Conservation (phyloP, 2,888 invertebrate species). For the Eupithecia subfuscata region DNA sequence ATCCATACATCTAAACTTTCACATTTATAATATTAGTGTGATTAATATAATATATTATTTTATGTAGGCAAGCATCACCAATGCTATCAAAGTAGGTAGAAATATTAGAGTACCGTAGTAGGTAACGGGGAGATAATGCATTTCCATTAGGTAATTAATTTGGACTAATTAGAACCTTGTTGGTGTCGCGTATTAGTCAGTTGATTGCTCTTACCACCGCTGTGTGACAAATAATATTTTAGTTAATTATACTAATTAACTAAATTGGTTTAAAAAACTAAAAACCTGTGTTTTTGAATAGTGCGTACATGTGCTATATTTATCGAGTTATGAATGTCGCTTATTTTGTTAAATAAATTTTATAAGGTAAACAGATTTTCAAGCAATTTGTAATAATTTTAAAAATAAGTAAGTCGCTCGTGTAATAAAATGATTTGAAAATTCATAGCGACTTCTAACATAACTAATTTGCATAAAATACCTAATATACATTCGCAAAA, state of each 20-base stretch:
- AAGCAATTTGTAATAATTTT: too few relatives aligned
- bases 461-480: neutral
- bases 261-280: neutral
- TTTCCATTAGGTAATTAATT: constrained; percentile 71
- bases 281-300: neutral
- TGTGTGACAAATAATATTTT: constrained; percentile 15
- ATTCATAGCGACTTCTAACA: neutral
- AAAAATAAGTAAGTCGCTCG: neutral
- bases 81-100: neutral
- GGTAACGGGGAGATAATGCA: constrained; percentile 50
- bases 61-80: neutral
- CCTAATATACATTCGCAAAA: neutral
- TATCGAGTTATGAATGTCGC: neutral
- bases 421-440: neutral
- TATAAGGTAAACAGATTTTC: too few relatives aligned
- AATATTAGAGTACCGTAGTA: neutral
- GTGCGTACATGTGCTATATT: neutral
- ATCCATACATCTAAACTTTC: too few relatives aligned
- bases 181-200: constrained; percentile 76
- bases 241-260: constrained; percentile 37
- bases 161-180: constrained; percentile 75
- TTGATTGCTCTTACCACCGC: constrained; percentile 59
- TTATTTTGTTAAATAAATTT: neutral
- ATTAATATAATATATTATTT: neutral
- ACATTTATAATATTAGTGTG: too few relatives aligned